Conservation (phyloP, 2,113 vertebrate species). For the Platycercus adscitus region DNA sequence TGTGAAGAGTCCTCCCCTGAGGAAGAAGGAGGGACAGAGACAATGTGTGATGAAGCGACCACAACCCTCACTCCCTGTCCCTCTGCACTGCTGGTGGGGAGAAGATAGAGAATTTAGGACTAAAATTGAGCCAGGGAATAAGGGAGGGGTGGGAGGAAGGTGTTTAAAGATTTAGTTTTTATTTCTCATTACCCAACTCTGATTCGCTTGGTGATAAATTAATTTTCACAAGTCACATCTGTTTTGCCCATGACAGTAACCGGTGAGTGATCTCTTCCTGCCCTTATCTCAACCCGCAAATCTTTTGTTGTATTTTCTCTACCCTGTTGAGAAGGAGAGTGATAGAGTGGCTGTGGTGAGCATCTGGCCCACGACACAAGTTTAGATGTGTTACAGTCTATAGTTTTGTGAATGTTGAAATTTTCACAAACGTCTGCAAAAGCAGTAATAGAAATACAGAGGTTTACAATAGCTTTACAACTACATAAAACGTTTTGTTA, state of each 20-base stretch:
- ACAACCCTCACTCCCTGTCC: neutral
- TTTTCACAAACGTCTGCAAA: neutral
- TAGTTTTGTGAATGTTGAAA: neutral
- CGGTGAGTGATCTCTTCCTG: neutral
- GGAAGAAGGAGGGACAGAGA: neutral
- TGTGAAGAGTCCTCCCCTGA: neutral
- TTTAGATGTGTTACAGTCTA: neutral
- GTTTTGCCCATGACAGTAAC: neutral
- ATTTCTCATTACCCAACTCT: neutral
- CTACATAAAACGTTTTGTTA: neutral
- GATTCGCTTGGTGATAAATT: neutral
- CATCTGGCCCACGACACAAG: neutral
- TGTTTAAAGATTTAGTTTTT: neutral
- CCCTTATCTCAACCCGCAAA: neutral
- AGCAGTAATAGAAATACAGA: neutral
- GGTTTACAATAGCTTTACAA: neutral
- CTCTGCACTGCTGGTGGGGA: neutral
- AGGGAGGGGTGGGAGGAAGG: neutral
- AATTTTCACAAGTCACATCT: neutral
- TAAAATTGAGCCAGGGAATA: neutral
- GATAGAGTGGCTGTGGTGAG: neutral
- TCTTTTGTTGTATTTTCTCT: neutral
- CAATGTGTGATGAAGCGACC: neutral
- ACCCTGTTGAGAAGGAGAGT: neutral
- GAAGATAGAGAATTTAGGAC: neutral